Conservation (phyloP, 1,140 invertebrate species). For the Polyergus mexicanus region DNA sequence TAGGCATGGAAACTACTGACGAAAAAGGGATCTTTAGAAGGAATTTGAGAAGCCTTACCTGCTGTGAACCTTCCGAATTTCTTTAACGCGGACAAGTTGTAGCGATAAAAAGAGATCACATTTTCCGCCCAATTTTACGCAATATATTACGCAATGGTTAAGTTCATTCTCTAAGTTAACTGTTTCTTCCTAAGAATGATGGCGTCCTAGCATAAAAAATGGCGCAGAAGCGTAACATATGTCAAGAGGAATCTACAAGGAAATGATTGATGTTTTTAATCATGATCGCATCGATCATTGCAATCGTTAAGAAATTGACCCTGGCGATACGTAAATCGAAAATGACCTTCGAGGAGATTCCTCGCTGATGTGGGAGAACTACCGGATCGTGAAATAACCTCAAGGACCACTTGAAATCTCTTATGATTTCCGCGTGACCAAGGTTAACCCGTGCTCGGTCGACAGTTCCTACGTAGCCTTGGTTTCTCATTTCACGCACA, state of each 20-base stretch:
- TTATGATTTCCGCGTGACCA: slow-evolving; percentile 75
- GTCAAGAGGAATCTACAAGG: background rate
- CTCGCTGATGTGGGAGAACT: slow-evolving; percentile 26
- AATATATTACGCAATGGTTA: slow-evolving; percentile 29
- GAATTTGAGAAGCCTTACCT: slow-evolving; percentile 59
- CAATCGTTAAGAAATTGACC: background rate
- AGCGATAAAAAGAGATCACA: slow-evolving; percentile 58
- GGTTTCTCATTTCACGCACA: slow-evolving; percentile 65
- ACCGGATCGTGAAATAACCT: slow-evolving; percentile 64
- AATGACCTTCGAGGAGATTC: slow-evolving; percentile 63
- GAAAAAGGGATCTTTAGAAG: slow-evolving; percentile 11
- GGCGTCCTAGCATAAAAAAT: background rate
- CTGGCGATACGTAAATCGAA: slow-evolving; percentile 30
- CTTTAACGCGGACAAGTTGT: slow-evolving; percentile 15
- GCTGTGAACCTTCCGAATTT: slow-evolving; percentile 51
- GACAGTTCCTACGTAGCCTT: slow-evolving; percentile 76
- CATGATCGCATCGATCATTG: background rate
- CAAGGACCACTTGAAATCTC: slow-evolving; percentile 67
- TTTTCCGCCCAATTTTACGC: slow-evolving; percentile 66
- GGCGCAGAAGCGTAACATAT: background rate
- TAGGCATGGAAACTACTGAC: slow-evolving; percentile 20
- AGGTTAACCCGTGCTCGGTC: slow-evolving; percentile 65
- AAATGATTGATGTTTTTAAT: slow-evolving; percentile 5
- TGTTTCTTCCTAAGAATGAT: background rate
- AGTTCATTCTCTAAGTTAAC: no score